Evolutionary conservation across 2,113 vertebrate species (phyloP), one percentile per base, ranked within the genome.

Genomic region (Mellivora capensis): DNA sequence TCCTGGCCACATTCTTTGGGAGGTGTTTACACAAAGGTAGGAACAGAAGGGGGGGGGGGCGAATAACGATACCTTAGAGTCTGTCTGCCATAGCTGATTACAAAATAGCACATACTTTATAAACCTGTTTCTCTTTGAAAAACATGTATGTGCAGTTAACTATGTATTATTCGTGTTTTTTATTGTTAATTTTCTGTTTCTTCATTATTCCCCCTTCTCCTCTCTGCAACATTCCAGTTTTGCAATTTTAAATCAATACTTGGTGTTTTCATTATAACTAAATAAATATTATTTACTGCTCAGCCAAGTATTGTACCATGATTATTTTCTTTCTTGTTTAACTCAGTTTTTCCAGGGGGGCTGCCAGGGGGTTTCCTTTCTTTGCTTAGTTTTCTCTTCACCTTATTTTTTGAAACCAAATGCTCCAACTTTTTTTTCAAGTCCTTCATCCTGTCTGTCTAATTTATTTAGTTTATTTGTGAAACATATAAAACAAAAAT

Each of bases 401-500:
- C 37, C 4, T 49, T 87, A 23, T 76, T 92, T 93, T 82, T 82
- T 21, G 5, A 54, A 54, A 54, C 37, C 62, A 81, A 27, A 37
- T 94, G 72, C 59, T 89, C 44, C 59, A 92, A 44, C 52, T 69
- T 34, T 37, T 81, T 96, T 94, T 96, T 86, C 37, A 67, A 57
- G 47, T 81, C 29, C 64, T n/a, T 94, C 37, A 5, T 67, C 31
- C 52, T 72, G 15, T 52, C 34, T 85, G 18, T 74, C 13, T 54
- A n/a, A 82, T 49, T 87, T 79, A 94, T 87, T 95, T 72, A 87
- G 44, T 84, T 71, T 94, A 94, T 62, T 94, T 97, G 49, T 77
- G 31, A 91, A 83, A 95, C 83, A 44, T 85, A 89, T 27, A 87
- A 93, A 90, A 87, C 42, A 93, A 94, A 69, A 91, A 80, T 72